phyloP scores from a whole-genome alignment of 1,140 invertebrate genomes.

The Cotesia glomerata region DNA sequence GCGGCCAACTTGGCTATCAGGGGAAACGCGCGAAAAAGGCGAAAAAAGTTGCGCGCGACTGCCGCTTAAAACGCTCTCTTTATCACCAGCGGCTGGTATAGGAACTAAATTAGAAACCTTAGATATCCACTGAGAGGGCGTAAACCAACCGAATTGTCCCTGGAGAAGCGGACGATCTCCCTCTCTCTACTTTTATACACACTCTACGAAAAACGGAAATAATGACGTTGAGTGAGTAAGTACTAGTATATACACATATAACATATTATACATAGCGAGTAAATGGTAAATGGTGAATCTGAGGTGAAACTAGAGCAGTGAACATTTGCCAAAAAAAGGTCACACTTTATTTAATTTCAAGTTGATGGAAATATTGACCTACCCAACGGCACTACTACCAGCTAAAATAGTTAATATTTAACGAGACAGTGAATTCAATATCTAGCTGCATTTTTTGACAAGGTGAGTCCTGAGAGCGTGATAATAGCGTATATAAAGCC shows the following conservation, averaged over 20 bases:
- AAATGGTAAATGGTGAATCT: constrained; percentile 21
- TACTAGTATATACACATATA: too few relatives aligned
- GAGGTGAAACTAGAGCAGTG: neutral
- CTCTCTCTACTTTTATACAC: constrained; percentile 15
- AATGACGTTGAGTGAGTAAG: constrained; percentile 38
- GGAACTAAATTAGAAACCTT: too few relatives aligned
- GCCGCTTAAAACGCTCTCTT: too few relatives aligned
- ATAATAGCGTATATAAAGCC: constrained; percentile 12
- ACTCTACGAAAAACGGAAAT: constrained; percentile 25
- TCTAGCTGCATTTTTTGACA: neutral
- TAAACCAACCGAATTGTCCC: neutral
- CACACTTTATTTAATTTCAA: neutral
- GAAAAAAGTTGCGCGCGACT: too few relatives aligned
- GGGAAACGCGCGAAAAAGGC: too few relatives aligned
- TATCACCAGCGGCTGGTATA: too few relatives aligned
- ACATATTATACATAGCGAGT: too few relatives aligned
- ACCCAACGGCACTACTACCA: neutral
- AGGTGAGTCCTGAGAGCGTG: constrained; percentile 23
- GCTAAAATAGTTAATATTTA: neutral
- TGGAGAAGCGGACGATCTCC: constrained; percentile 10
- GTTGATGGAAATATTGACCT: constrained; percentile 3
- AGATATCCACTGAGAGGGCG: too few relatives aligned
- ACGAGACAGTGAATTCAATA: neutral
- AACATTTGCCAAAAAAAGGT: neutral
- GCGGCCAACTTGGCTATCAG: too few relatives aligned